Evolutionary conservation across 53 echinoderm and acorn worm genomes (phyloP), one percentile per base, ranked within the genome.

Genomic region (Holothuria leucospilota): DNA sequence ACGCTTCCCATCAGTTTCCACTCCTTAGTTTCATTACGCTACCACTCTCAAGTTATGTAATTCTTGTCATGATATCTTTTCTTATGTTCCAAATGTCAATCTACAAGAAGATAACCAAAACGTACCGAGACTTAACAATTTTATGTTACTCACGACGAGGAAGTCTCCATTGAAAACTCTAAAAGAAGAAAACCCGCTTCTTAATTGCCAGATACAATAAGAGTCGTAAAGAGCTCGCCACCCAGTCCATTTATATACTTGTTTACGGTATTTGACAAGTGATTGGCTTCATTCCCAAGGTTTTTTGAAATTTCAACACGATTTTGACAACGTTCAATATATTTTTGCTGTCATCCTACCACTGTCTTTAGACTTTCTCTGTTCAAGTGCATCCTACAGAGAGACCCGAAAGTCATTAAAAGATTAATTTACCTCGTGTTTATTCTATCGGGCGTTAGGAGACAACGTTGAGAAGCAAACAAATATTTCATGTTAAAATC

Each of bases 401-500:
- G 49, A 75, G 52, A 75, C 52, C 46, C 21, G 52, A 74, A 75
- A 75, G 75, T 75, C 75, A 75, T 75, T 75, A 75, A 75, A 75
- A 75, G 51, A 75, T 75, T 75, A 75, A 75, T 75, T 75, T 75
- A 75, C 52, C 75, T 52, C 52, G 49, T 75, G 75, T 75, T 75
- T 75, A 75, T 51, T 75, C 52, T 21, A 75, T 2, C 49, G 28
- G 75, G 26, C 20, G 21, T 25, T 21, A n/a, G 75, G 25, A 75
- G 51, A 75, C 75, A 49, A 75, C 75, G 52, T 25, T 26, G 14
- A 51, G 52, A 49, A 52, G 25, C 75, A 75, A 75, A 46, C 51
- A 21, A 23, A 20, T 75, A 27, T 49, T 75, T 75, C 52, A 75
- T 51, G 8, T 20, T 39, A 8, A 75, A 52, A 11, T 20, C 51